Percentiles rank a stretch among this genome's conserved stretches.
Conservation (phyloP, 2,888 invertebrate species). For the Netelia inedita region DNA sequence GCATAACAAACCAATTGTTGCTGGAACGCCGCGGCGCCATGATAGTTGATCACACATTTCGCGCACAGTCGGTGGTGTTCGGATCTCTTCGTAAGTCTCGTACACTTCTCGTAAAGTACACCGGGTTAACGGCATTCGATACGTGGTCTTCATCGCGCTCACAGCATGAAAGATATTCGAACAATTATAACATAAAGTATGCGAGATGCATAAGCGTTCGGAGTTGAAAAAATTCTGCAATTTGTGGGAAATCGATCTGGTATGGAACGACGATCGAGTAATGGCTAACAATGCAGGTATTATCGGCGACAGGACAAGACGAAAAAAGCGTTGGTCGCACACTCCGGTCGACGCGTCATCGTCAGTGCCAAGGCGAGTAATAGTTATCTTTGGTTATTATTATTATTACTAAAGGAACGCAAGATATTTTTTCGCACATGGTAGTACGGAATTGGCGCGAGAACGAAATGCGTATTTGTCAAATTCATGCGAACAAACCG, state of each 20-base stretch:
- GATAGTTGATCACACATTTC: constrained; percentile 11
- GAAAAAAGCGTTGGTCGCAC: neutral
- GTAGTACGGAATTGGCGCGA: no score
- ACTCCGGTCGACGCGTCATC: neutral
- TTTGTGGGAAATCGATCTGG: neutral
- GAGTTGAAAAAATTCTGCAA: neutral
- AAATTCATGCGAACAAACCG: neutral
- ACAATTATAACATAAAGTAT: neutral
- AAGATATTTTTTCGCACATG: no score
- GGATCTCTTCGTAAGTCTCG: neutral
- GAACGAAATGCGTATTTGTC: neutral
- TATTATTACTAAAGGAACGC: no score
- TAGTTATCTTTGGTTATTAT: no score
- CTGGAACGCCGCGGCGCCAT: constrained; percentile 36
- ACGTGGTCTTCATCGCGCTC: neutral
- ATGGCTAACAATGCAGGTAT: neutral
- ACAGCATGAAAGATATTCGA: neutral
- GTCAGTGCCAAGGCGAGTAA: no score
- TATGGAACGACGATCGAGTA: neutral
- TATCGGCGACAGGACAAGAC: neutral
- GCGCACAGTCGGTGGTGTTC: neutral
- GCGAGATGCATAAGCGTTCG: neutral
- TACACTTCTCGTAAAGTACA: neutral
- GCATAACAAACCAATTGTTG: constrained; percentile 42
- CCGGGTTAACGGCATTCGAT: neutral